Percentiles rank a stretch among this genome's conserved stretches.
phyloP scores from a whole-genome alignment of 2,797 vertebrate genomes.

The Clarias laeviceps region DNA sequence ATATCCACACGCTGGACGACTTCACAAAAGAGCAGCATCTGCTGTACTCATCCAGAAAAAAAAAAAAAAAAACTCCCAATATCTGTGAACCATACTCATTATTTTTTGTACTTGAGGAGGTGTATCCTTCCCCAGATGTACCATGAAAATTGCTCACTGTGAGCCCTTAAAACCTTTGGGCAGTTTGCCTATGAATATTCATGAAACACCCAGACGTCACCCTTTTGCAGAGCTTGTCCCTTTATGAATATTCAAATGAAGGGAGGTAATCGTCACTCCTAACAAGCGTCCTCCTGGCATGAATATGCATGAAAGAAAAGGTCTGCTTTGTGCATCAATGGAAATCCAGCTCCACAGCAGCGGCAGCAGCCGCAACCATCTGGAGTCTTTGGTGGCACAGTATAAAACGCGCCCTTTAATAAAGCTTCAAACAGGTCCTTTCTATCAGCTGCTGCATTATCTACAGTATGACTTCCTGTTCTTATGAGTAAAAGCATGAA shows the following conservation, averaged over 20 bases:
- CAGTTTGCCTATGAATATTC: conserved; percentile 67
- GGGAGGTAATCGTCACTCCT: conserved; percentile 47
- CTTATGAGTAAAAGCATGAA: background rate
- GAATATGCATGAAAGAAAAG: conserved; percentile 69
- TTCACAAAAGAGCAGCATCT: conserved; percentile 58
- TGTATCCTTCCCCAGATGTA: conserved; percentile 54
- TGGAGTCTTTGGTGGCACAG: conserved; percentile 50
- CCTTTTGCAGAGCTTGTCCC: conserved; percentile 50
- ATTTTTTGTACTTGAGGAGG: conserved; percentile 52
- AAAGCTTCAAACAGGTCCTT: conserved; percentile 29
- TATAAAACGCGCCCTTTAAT: conserved; percentile 4
- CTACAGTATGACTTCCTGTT: conserved; percentile 20
- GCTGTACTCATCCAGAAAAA: conserved; percentile 39
- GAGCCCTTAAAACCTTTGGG: conserved; percentile 54
- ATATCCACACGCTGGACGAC: conserved; percentile 34
- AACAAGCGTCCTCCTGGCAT: conserved; percentile 57
- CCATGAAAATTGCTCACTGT: conserved; percentile 57
- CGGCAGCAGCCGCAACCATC: conserved; percentile 51
- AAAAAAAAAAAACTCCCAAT: conserved; percentile 8
- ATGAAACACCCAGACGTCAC: conserved; percentile 62
- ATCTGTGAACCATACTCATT: conserved; percentile 50
- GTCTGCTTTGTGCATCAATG: conserved; percentile 47
- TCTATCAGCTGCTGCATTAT: conserved; percentile 21
- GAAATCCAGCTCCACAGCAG: conserved; percentile 42
- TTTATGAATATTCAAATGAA: conserved; percentile 74